These are phyloP conservation scores for Reticulitermes lucifugus DNA, from an alignment of 2,888 invertebrate genomes.

Conservation along the genomic window DNA sequence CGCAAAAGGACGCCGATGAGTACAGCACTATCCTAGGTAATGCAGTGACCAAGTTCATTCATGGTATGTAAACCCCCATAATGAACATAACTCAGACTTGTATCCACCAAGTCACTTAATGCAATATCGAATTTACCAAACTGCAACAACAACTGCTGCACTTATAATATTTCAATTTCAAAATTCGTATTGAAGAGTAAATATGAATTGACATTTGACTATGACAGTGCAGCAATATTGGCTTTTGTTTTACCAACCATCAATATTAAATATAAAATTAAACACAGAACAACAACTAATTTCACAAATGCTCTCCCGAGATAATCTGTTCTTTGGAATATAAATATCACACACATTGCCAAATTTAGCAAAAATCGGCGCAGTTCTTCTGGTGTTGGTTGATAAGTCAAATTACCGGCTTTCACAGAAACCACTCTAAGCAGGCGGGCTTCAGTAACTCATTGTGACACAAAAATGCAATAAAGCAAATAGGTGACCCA, in stretches of 20 bases:
- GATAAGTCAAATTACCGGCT: slow-evolving; percentile 97
- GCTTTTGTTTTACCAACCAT: background rate
- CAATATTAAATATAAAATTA: slow-evolving; percentile 31
- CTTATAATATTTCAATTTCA: too few relatives aligned
- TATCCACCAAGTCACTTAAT: too few relatives aligned
- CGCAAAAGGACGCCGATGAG: background rate
- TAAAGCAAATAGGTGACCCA: background rate
- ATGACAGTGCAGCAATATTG: background rate
- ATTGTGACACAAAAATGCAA: background rate
- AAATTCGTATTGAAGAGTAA: background rate
- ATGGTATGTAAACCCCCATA: too few relatives aligned
- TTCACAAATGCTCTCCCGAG: slow-evolving; percentile 98
- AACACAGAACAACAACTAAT: slow-evolving; percentile 65
- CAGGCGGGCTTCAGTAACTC: slow-evolving; percentile 86
- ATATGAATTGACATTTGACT: background rate
- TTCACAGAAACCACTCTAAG: slow-evolving; percentile 95
- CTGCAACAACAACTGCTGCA: too few relatives aligned
- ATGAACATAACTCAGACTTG: too few relatives aligned
- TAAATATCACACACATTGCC: slow-evolving; percentile 99
- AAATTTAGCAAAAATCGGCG: slow-evolving; percentile 92
- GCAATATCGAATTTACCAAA: too few relatives aligned
- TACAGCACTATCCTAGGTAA: slow-evolving; percentile 16
- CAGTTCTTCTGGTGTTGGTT: slow-evolving; percentile 97
- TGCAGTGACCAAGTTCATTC: background rate
- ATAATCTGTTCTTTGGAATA: slow-evolving; percentile 94